Evolutionary conservation across 2,888 invertebrate genomes (phyloP), one percentile per base, ranked within the genome.

Genomic region (Drosophila kokeensis): DNA sequence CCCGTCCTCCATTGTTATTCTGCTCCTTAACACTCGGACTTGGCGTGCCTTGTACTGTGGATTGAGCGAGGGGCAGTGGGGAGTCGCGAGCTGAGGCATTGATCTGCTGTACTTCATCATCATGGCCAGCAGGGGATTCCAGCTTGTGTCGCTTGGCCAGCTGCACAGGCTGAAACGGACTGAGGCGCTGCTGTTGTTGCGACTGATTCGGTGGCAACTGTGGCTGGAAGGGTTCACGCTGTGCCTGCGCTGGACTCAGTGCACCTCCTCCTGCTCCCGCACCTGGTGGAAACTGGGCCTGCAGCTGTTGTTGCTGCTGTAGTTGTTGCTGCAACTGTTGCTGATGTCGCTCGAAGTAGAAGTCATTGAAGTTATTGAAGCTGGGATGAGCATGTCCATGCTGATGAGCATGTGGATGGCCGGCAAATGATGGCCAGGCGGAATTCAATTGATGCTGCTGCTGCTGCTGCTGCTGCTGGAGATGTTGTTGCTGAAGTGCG

Each of bases 341-440:
- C 48, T 89, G 85, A 32, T 90, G 90, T 3, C 90, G 79, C 40
- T 91, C 89, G 21, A 89, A 85, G 30, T 91, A 90, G 58, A 83
- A 89, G 54, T 90, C 92, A 34, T 86, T 69, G 50, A 75, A 77
- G 65, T 68, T 64, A 38, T 60, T 75, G 49, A 87, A 91, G 2
- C 90, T 89, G 0, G 81, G 73, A 65, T 78, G 81, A 0, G 73
- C 58, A 42, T 63, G 73, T 0, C 81, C 69, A 69, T 79, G 83
- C 2, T 62, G 69, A 21, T 72, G 76, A 4, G 64, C 38, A 49
- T 74, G 79, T 5, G 83, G 76, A 49, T 86, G 84, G 0, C 80
- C 76, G 0, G 85, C 58, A 38, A 87, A 85, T 0, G 87, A 73
- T 1, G 85, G 84, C 85, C 82, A 85, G 13, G 73, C 76, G 21